Percentiles rank a stretch among this genome's conserved stretches.
phyloP scores from a whole-genome alignment of 2,797 vertebrate species.

The Periophthalmus magnuspinnatus region DNA sequence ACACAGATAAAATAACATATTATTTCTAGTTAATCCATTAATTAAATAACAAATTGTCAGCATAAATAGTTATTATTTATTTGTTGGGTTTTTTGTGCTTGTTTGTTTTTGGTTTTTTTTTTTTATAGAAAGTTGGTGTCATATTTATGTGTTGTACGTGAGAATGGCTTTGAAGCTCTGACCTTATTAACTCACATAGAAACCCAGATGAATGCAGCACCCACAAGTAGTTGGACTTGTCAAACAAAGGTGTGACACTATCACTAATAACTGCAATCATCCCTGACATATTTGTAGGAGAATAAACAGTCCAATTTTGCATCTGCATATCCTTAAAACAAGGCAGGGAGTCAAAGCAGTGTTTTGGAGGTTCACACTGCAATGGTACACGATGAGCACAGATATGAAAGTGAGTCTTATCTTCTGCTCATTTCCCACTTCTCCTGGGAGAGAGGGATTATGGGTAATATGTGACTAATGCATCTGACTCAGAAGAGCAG shows the following conservation, averaged over 20 bases:
- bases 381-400: not conserved
- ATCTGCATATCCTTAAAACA: not conserved
- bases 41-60: not conserved
- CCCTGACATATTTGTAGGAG: not conserved
- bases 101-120: too few relatives aligned
- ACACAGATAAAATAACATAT: not conserved
- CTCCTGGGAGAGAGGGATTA: conserved; percentile 1
- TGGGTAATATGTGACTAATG: not conserved
- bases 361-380: not conserved
- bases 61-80: too few relatives aligned
- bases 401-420: not conserved
- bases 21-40: not conserved
- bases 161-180: not conserved
- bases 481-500: not conserved
- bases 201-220: not conserved
- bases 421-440: not conserved
- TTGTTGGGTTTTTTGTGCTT: too few relatives aligned
- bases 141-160: not conserved
- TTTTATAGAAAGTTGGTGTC: not conserved
- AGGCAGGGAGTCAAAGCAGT: not conserved
- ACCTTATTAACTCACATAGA: not conserved
- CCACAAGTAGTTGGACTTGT: not conserved
- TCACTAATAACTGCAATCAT: not conserved
- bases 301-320: not conserved
- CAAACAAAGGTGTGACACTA: conserved; percentile 12